These are phyloP conservation scores for Alethe diademata DNA, from an alignment of 2,113 vertebrate species.

Conservation along the genomic window DNA sequence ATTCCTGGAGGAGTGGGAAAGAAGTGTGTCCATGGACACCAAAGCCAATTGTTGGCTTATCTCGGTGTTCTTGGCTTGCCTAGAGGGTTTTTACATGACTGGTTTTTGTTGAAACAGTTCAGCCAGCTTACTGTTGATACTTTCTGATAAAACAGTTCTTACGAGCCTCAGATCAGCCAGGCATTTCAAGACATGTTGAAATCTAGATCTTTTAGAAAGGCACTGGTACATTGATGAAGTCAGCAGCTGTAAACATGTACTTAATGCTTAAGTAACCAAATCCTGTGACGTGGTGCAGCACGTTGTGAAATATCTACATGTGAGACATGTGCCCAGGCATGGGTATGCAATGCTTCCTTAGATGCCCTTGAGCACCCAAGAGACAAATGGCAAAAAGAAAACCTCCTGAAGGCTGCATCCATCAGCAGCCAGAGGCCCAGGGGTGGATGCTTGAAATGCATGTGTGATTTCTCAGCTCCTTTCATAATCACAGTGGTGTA, in stretches of 20 bases:
- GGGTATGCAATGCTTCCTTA: not conserved
- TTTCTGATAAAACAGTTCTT: not conserved
- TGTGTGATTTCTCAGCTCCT: not conserved
- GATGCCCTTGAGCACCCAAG: not conserved
- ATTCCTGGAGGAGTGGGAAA: not conserved
- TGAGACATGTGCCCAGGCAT: not conserved
- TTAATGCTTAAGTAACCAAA: not conserved
- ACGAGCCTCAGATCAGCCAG: not conserved
- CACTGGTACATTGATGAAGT: not conserved
- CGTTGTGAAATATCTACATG: not conserved
- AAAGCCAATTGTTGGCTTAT: not conserved
- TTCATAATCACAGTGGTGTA: not conserved
- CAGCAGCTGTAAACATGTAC: not conserved
- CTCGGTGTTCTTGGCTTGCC: rapidly evolving
- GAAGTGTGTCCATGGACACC: not conserved
- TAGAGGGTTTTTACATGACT: not conserved
- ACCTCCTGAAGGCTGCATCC: not conserved
- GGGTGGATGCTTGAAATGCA: not conserved
- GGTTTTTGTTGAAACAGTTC: not conserved
- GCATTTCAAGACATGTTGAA: not conserved
- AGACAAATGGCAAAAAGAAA: not conserved
- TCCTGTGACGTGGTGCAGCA: not conserved
- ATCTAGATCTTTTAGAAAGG: not conserved
- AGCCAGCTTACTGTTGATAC: not conserved
- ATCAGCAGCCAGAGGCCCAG: not conserved